Base-by-base conservation (phyloP, 2,113 vertebrate genomes). In the Phainopepla nitens region DNA sequence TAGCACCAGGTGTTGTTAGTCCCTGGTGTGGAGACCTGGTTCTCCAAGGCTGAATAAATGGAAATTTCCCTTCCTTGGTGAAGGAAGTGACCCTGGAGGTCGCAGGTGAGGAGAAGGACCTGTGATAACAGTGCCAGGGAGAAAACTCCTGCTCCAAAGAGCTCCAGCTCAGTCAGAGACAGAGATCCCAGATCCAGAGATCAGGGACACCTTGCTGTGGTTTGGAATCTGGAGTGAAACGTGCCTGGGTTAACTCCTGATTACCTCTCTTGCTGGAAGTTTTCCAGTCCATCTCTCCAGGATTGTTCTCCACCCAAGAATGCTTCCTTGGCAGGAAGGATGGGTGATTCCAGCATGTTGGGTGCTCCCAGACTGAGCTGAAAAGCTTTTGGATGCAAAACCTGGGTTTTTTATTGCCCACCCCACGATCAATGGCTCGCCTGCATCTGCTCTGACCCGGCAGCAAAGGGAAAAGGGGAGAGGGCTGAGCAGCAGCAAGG, bases 191-290 rank as follows among this genome's bases (percentile, higher is more conserved):
- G 39, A 39, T 39, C 91, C 91, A 87, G 97, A 76, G 88, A 61
- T 76, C 76, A 81, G 83, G 83, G 93, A 66, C 82, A 82, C 28
- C 69, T 91, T 95, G 90, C 94, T 92, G 95, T 77, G 91, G 70
- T 85, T 66, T 86, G 84, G 23, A 51, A 49, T 39, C 81, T 93
- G 92, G 14, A 76, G 89, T 57, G 93, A 82, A 91, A 70, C 35
- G 18, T 35, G n/a, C 78, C 93, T 71, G 75, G 51, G 12, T 68
- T 80, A 77, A 71, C 66, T 87, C 92, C 93, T 88, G 45, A 70
- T 79, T 57, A 73, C 72, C 79, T 79, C 71, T 33, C 72, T 66
- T 81, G 69, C 90, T 61, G 66, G 7, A 50, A 82, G 49, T 39
- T 93, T 87, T 61, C 60, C 36, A 64, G 18, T 71, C 90, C 81